These are phyloP conservation scores for Pandemis cinnamomeana DNA, from an alignment of 2,888 invertebrate species.

Conservation along the genomic window DNA sequence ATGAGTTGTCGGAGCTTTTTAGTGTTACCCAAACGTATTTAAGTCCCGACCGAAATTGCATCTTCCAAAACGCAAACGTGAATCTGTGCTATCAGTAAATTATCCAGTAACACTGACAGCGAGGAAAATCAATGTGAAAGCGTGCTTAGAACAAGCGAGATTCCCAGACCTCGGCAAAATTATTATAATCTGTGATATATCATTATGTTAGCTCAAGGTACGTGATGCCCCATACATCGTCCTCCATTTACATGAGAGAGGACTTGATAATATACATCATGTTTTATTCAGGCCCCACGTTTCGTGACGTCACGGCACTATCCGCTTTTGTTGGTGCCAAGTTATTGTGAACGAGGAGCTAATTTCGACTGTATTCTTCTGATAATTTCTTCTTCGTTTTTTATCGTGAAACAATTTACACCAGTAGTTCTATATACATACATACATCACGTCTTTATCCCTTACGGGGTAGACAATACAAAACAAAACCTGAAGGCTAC, in stretches of 20 bases:
- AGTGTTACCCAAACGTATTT: no score
- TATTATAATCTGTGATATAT: constrained; percentile 38
- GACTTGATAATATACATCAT: constrained; percentile 36
- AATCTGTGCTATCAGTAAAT: neutral
- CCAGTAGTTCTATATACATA: no score
- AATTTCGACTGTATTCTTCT: no score
- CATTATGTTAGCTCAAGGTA: constrained; percentile 37
- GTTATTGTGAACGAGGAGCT: neutral
- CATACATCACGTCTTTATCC: no score
- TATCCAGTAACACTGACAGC: neutral
- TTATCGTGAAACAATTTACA: no score
- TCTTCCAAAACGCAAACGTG: neutral
- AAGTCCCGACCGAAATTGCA: no score
- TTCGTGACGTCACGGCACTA: constrained; percentile 6
- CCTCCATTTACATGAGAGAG: constrained; percentile 39
- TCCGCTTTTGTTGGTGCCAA: neutral
- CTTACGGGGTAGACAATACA: no score
- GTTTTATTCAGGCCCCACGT: constrained; percentile 38
- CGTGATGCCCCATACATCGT: constrained; percentile 35
- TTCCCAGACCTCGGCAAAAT: constrained; percentile 18
- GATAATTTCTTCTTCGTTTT: no score
- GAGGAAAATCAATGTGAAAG: constrained; percentile 5
- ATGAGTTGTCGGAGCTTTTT: no score
- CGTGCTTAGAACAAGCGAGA: neutral
- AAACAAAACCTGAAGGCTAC: no score